Percentiles rank a stretch among this genome's conserved stretches.
These are phyloP conservation scores for Empidonax traillii DNA, from an alignment of 2,113 vertebrate genomes.

Conservation along the genomic window DNA sequence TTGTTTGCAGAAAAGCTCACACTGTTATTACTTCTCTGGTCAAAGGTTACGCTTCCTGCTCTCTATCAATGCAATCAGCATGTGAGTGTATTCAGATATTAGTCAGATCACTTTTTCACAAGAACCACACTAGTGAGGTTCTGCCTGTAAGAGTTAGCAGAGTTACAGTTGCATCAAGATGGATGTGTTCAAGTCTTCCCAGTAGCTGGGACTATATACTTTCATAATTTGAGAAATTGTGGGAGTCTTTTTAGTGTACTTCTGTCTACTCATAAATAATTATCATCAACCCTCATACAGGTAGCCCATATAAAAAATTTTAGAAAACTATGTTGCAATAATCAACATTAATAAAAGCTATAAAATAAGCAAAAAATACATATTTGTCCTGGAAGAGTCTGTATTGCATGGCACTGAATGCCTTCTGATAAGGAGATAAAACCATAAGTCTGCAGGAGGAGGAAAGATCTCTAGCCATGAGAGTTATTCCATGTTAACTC, in stretches of 20 bases:
- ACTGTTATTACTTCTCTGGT: slow-evolving; percentile 67
- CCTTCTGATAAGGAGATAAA: not conserved
- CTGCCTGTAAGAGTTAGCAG: slow-evolving; percentile 27
- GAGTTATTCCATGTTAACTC: not conserved
- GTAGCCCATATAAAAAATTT: not conserved
- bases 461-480: not conserved
- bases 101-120: slow-evolving; percentile 61
- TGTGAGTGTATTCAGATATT: slow-evolving; percentile 69
- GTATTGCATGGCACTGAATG: not conserved
- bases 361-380: not conserved
- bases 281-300: not conserved
- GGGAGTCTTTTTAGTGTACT: not conserved
- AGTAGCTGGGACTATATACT: rapidly evolving
- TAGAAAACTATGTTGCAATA: not conserved
- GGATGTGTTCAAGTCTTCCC: not conserved
- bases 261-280: not conserved
- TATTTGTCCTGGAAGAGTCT: not conserved
- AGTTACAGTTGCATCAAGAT: slow-evolving; percentile 20
- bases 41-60: slow-evolving; percentile 78
- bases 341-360: not conserved
- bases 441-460: not conserved
- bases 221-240: not conserved
- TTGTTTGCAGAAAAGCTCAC: slow-evolving; percentile 61
- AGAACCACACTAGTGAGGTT: slow-evolving; percentile 3
- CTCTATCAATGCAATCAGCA: slow-evolving; percentile 58